Percentiles rank a stretch among this genome's conserved stretches.
Conservation (phyloP, 2,113 vertebrate genomes). For the Zosterops borbonicus region DNA sequence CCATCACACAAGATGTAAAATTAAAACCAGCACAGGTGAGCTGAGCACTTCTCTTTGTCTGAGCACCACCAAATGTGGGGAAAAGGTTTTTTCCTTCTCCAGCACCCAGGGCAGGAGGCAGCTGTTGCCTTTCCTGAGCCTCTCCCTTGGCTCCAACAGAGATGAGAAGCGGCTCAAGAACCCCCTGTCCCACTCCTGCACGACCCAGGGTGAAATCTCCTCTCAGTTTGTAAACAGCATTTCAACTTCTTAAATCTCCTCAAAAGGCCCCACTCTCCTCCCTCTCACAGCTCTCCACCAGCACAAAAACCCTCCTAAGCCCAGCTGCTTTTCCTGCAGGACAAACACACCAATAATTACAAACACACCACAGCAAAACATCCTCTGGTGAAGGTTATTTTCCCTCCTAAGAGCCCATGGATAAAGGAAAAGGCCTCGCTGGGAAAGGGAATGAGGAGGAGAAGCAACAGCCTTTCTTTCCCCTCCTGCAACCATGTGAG, state of each 20-base stretch:
- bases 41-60: not conserved
- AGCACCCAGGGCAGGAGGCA: not conserved
- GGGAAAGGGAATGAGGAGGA: not conserved
- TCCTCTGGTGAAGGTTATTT: not conserved
- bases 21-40: not conserved
- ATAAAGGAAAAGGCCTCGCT: not conserved
- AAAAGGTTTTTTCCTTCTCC: not conserved
- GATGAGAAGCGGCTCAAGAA: not conserved
- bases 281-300: not conserved
- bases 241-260: not conserved
- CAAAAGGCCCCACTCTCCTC: not conserved
- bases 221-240: not conserved
- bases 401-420: fast-evolving
- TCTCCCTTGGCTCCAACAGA: not conserved
- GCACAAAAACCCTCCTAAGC: not conserved
- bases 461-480: not conserved
- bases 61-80: fast-evolving
- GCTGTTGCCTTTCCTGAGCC: not conserved
- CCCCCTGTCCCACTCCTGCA: not conserved
- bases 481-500: not conserved
- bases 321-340: not conserved
- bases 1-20: not conserved
- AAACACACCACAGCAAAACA: not conserved
- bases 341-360: not conserved
- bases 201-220: fast-evolving